These are phyloP conservation scores for Dicerorhinus sumatrensis DNA, from an alignment of 2,113 vertebrate genomes.

Conservation along the genomic window DNA sequence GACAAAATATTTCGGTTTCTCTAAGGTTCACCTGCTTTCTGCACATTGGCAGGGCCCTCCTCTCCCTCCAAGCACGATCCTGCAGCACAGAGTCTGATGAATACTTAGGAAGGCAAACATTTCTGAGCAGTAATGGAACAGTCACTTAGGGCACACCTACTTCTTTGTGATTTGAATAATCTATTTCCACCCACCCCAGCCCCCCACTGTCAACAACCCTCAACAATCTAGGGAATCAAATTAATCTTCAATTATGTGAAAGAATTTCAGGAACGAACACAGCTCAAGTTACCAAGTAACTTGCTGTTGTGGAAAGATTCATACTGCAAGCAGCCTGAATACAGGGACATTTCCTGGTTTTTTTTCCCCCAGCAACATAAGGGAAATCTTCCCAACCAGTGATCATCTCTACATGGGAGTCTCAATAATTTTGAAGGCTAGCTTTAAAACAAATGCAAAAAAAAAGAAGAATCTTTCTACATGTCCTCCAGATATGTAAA, in stretches of 20 bases:
- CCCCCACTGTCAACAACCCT: conserved; percentile 72
- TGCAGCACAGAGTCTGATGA: rapidly evolving
- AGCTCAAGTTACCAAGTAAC: conserved; percentile 80
- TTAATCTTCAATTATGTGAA: conserved; percentile 86
- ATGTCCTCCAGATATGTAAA: not conserved
- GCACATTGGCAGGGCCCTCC: conserved; percentile 7
- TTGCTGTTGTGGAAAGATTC: conserved; percentile 59
- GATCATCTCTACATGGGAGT: not conserved
- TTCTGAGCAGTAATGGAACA: conserved; percentile 64
- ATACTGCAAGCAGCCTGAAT: not conserved
- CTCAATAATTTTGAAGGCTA: not conserved
- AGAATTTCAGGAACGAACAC: conserved; percentile 81
- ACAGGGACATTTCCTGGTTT: not conserved
- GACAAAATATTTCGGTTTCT: conserved; percentile 83
- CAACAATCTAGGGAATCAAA: conserved; percentile 82
- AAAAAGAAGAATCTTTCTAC: not conserved
- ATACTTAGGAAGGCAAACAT: conserved; percentile 65
- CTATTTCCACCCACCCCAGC: conserved; percentile 72
- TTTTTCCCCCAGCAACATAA: not conserved
- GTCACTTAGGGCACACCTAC: conserved; percentile 67
- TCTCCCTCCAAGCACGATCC: not conserved
- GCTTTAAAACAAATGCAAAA: not conserved
- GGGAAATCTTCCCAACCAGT: not conserved
- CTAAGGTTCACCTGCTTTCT: conserved; percentile 70
- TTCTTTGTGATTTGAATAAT: conserved; percentile 83